Base-by-base conservation (phyloP, 1,140 invertebrate species). In the Macrotrachela quadricornifera region DNA sequence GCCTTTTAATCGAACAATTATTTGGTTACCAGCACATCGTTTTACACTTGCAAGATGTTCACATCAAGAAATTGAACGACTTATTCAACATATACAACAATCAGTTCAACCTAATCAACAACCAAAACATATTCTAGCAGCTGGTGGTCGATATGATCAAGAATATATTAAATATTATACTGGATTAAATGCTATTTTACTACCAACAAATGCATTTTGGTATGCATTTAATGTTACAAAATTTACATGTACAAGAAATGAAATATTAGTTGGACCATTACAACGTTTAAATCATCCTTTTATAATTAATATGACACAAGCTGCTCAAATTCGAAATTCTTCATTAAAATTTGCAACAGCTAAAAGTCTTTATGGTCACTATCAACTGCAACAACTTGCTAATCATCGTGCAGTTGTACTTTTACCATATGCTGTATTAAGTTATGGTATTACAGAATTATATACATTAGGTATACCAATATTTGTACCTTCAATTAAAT, bases 1-100 rank as follows among this genome's bases (percentile, higher is more conserved):
- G 12, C 56, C 56, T 18, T 51, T 58, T n/a, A 57, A 57, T 40
- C 54, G 55, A 41, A 57, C 51, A 11, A 48, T 58, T n/a, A 54
- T 58, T n/a, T 44, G 37, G 45, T 30, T 38, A 55, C 43, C 41
- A 47, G 30, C 50, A 36, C 41, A 54, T 18, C 47, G 57, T 13
- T 58, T 55, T 18, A 56, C 56, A 16, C 30, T 56, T 30, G 57
- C 55, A 10, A 39, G 50, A n/a, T 51, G 48, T 18, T 41, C 51
- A 36, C 40, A 54, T 37, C n/a, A 51, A 30, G 8, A 15, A 12
- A 39, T 41, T 9, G 14, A 44, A 18, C 2, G 41, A 9, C 17
- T 38, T 14, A 51, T 18, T n/a, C 43, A 51, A 14, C 43, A 51
- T 17, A 15, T 51, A 13, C n/a, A 41, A 10, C 2, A 18, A n/a